phyloP scores from a whole-genome alignment of 2,113 vertebrate species.

The Cebus imitator region DNA sequence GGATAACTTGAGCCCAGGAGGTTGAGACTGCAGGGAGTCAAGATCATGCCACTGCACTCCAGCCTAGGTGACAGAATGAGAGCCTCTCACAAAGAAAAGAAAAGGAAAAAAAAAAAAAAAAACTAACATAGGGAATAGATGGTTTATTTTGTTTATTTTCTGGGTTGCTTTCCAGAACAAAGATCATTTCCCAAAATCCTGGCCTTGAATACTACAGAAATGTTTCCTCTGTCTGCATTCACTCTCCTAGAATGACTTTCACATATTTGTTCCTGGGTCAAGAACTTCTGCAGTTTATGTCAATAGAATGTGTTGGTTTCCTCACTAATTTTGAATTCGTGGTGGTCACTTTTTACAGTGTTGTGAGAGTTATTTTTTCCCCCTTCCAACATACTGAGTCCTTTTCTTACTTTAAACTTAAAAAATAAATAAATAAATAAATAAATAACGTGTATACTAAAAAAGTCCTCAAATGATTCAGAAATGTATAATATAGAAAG shows the following conservation, averaged over 20 bases:
- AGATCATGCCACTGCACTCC: too few species aligned
- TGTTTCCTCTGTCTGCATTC: conserved; percentile 21
- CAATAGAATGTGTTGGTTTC: not conserved
- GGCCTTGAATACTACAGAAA: not conserved
- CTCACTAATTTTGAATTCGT: not conserved
- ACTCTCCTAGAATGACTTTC: conserved; percentile 18
- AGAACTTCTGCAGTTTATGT: not conserved
- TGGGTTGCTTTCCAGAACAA: not conserved
- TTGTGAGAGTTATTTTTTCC: not conserved
- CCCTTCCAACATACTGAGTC: not conserved
- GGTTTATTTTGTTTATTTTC: conserved; percentile 53
- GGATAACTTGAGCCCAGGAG: too few species aligned
- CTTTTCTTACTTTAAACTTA: not conserved
- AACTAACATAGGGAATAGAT: not conserved
- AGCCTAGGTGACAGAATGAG: too few species aligned
- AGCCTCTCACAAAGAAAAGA: too few species aligned
- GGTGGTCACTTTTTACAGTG: not conserved
- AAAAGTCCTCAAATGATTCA: conserved; percentile 4
- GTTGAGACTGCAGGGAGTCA: too few species aligned
- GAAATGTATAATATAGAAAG: not conserved
- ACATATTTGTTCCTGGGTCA: not conserved
- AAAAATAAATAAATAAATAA: too few species aligned
- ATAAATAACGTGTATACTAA: not conserved
- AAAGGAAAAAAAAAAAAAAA: not conserved
- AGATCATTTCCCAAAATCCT: conserved; percentile 35